Conservation (phyloP, 2,888 invertebrate species). For the Epicampocera succincta region DNA sequence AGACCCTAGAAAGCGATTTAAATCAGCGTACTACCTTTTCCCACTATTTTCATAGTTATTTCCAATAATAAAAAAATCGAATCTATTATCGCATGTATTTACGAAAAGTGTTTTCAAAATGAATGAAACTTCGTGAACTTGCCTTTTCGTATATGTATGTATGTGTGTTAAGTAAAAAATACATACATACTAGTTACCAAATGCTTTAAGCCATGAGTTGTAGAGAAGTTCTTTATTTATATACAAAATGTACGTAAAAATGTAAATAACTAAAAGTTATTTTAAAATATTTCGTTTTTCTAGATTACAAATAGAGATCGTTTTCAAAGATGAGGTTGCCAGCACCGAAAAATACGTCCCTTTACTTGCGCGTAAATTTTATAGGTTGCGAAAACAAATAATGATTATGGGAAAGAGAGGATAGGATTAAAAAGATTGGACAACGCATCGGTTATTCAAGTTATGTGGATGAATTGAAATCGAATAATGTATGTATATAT, state of each 20-base stretch:
- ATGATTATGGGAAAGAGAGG: not conserved
- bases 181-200: constrained; percentile 51
- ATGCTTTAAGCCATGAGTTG: constrained; percentile 52
- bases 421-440: constrained; percentile 45
- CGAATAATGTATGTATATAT: not conserved
- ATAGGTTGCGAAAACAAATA: constrained; percentile 1
- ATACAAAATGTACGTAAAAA: constrained; percentile 52
- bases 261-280: constrained; percentile 21
- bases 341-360: constrained; percentile 66
- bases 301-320: constrained; percentile 53
- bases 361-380: constrained; percentile 11
- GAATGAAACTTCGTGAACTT: constrained; percentile 47
- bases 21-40: not conserved
- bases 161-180: constrained; percentile 50
- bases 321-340: constrained; percentile 64
- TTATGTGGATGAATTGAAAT: constrained; percentile 14
- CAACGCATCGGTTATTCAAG: constrained; percentile 20
- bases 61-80: too few species aligned
- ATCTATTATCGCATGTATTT: constrained; percentile 24
- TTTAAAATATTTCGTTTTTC: constrained; percentile 41
- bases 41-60: not conserved
- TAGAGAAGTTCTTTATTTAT: constrained; percentile 50
- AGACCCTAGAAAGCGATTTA: too few species aligned
- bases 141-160: constrained; percentile 11
- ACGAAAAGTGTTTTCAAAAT: constrained; percentile 62